These are phyloP conservation scores for Cryptus armator DNA, from an alignment of 2,888 invertebrate genomes.

Conservation along the genomic window DNA sequence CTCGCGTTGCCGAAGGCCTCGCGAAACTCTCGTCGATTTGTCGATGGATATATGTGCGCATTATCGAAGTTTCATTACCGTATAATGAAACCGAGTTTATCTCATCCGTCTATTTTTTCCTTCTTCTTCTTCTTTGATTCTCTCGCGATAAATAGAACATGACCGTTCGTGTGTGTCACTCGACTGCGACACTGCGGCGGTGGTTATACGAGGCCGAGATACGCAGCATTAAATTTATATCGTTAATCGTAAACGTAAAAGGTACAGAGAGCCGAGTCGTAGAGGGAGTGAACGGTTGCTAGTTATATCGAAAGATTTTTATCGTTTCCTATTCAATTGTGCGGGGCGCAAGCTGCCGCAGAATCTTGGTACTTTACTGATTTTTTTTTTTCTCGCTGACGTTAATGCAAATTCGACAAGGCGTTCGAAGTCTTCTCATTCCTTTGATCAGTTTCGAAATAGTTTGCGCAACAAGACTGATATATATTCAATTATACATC, in stretches of 20 bases:
- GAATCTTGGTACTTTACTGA: too few species aligned
- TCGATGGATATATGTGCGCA: slow-evolving; percentile 9
- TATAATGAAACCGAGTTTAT: slow-evolving; percentile 2
- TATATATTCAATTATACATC: too few species aligned
- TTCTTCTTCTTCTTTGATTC: background rate
- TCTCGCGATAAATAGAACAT: slow-evolving; percentile 42
- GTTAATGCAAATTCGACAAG: too few species aligned
- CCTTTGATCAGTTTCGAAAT: too few species aligned
- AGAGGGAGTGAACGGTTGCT: background rate
- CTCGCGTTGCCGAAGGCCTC: slow-evolving; percentile 14
- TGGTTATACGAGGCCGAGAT: slow-evolving; percentile 14
- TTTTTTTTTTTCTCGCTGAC: too few species aligned
- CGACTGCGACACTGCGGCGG: background rate
- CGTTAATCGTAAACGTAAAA: slow-evolving; percentile 23
- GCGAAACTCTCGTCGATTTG: slow-evolving; percentile 32
- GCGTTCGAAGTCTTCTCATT: too few species aligned
- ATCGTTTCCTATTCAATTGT: background rate
- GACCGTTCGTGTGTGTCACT: slow-evolving; percentile 30
- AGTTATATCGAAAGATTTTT: background rate
- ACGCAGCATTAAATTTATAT: slow-evolving; percentile 28
- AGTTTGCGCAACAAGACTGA: too few species aligned
- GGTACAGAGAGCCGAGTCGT: background rate
- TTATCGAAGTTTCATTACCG: slow-evolving; percentile 1
- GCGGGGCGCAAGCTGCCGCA: too few species aligned
- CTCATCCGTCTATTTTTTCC: slow-evolving; percentile 17